These are phyloP conservation scores for Pelagia noctiluca DNA, from an alignment of 30 jellyfish, hydroid and myxozoan genomes.

Conservation along the genomic window DNA sequence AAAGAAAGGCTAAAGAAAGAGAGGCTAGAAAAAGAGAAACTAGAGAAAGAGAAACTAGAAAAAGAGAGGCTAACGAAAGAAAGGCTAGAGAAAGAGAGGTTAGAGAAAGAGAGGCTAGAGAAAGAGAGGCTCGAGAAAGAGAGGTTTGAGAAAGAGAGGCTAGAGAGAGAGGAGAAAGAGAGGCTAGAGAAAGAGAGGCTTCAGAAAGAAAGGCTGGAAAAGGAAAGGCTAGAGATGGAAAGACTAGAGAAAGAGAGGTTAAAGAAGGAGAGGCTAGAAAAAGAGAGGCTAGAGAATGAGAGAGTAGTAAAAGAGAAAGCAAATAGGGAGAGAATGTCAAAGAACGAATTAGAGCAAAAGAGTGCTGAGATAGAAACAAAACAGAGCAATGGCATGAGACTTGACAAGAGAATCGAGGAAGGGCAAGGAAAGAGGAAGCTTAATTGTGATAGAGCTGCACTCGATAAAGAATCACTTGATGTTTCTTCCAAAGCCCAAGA, in stretches of 20 bases:
- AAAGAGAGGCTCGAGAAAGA: background rate
- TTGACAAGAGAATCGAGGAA: too few relatives aligned
- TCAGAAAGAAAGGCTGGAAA: slow-evolving; percentile 1
- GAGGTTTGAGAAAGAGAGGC: slow-evolving; percentile 1
- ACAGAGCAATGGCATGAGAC: too few relatives aligned
- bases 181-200: slow-evolving; percentile 7
- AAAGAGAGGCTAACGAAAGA: slow-evolving; percentile 1
- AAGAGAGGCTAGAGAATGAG: background rate
- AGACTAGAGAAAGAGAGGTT: too few relatives aligned
- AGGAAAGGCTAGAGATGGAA: background rate
- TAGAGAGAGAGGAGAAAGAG: slow-evolving; percentile 8
- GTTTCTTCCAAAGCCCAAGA: too few relatives aligned
- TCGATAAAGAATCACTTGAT: too few relatives aligned
- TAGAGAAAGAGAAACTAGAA: slow-evolving; percentile 15
- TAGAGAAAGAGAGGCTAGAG: slow-evolving; percentile 19
- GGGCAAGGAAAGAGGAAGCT: too few relatives aligned
- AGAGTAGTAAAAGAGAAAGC: too few relatives aligned
- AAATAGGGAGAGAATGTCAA: too few relatives aligned
- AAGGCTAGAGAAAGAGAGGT: slow-evolving; percentile 21
- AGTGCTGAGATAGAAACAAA: too few relatives aligned
- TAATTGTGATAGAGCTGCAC: too few relatives aligned
- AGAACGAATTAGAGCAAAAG: too few relatives aligned
- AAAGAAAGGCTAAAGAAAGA: slow-evolving; percentile 23
- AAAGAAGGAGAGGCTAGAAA: too few relatives aligned
- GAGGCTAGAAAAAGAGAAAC: slow-evolving; percentile 22